phyloP scores from a whole-genome alignment of 2,113 vertebrate species.

The Zeus faber region DNA sequence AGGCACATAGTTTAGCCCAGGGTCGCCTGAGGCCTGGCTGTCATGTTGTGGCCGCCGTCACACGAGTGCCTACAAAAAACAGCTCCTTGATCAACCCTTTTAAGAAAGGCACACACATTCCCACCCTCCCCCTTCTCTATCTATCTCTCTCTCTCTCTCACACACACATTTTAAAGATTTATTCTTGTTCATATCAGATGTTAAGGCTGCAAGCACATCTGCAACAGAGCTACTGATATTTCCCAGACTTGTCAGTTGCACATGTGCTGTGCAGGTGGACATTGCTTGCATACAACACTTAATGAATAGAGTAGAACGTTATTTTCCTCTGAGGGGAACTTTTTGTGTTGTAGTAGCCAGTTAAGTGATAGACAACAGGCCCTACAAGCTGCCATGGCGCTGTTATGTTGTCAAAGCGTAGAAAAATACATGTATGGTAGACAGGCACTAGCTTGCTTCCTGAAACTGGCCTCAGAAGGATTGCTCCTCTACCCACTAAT shows the following conservation, averaged over 20 bases:
- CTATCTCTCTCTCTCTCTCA: conserved; percentile 1
- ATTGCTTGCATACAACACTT: too few relatives aligned
- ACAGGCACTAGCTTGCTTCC: conserved; percentile 28
- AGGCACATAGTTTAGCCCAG: conserved; percentile 35
- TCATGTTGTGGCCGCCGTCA: conserved; percentile 40
- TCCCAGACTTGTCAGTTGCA: conserved; percentile 37
- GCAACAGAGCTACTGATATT: conserved; percentile 33
- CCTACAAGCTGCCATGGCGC: too few relatives aligned
- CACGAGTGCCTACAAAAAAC: conserved; percentile 32
- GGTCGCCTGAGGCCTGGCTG: conserved; percentile 38
- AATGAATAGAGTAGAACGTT: too few relatives aligned
- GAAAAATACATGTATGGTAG: conserved; percentile 6
- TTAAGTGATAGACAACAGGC: too few relatives aligned
- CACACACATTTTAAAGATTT: conserved; percentile 4
- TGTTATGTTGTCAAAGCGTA: conserved; percentile 15
- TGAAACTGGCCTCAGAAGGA: conserved; percentile 28
- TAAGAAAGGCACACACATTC: too few relatives aligned
- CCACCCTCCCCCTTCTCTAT: too few relatives aligned
- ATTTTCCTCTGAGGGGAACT: too few relatives aligned
- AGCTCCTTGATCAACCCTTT: conserved; percentile 35
- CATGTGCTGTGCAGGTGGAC: too few relatives aligned
- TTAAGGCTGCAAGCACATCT: conserved; percentile 30
- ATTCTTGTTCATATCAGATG: conserved; percentile 20
- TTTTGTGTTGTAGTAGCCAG: too few relatives aligned
- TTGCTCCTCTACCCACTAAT: conserved; percentile 29